Conservation (phyloP, 2,797 vertebrate species). For the Onychomys leucogaster region DNA sequence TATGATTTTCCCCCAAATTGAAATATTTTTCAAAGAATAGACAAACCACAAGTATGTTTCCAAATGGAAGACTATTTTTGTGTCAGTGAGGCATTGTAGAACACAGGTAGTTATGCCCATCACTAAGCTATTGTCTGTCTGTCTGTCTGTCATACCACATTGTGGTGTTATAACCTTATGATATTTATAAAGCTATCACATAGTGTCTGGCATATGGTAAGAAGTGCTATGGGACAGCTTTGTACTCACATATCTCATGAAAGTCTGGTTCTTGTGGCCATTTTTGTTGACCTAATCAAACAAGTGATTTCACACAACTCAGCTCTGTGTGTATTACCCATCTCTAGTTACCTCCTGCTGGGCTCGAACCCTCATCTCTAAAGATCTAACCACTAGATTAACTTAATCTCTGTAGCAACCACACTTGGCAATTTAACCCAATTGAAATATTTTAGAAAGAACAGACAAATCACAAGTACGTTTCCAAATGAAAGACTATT, state of each 20-base stretch:
- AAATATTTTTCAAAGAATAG: no score
- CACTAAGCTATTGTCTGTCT: no score
- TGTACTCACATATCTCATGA: background rate
- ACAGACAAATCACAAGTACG: background rate
- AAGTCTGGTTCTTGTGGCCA: background rate
- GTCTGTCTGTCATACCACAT: background rate
- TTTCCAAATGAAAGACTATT: background rate
- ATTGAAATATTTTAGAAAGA: background rate
- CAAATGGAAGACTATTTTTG: background rate
- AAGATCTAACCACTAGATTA: background rate
- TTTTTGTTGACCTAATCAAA: background rate
- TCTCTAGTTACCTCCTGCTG: background rate
- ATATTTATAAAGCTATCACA: background rate
- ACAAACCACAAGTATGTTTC: background rate
- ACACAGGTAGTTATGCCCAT: background rate
- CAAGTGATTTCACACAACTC: background rate
- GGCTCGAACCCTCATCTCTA: background rate
- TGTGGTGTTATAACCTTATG: no score
- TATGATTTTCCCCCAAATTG: no score
- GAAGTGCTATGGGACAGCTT: background rate
- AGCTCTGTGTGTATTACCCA: background rate
- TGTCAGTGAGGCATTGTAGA: background rate
- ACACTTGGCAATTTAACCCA: background rate
- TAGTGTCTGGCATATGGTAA: background rate
- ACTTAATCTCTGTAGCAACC: background rate